Evolutionary conservation across 2,113 vertebrate species (phyloP).

Genomic region (Tragelaphus buxtoni): DNA sequence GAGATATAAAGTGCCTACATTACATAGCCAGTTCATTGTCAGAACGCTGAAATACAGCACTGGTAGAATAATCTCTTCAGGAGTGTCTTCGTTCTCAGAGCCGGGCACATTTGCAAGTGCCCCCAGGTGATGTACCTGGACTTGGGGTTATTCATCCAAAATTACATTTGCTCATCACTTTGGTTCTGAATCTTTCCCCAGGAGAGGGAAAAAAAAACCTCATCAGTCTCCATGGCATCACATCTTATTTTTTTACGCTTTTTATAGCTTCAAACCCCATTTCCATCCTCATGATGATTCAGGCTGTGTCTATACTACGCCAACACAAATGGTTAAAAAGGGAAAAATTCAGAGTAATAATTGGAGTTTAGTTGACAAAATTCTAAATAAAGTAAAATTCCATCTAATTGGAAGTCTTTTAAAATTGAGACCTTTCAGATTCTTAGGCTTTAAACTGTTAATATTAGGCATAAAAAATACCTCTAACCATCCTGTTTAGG

Average conservation of each 20-base stretch:
- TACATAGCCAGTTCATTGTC: background rate
- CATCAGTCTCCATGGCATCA: constrained; percentile 50
- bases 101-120: background rate
- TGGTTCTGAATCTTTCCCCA: constrained; percentile 37
- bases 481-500: background rate
- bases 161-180: constrained; percentile 25
- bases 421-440: background rate
- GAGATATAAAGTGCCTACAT: fast-evolving
- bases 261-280: constrained; percentile 55
- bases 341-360: constrained; percentile 24
- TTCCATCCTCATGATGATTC: constrained; percentile 49
- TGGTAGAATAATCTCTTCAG: background rate
- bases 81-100: background rate
- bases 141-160: constrained; percentile 51
- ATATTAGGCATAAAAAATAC: background rate
- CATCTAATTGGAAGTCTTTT: background rate
- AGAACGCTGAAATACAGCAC: background rate
- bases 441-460: background rate
- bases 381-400: constrained; percentile 35
- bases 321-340: constrained; percentile 54
- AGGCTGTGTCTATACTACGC: constrained; percentile 53
- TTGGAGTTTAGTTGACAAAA: background rate
- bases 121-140: background rate
- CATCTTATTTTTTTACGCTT: background rate
- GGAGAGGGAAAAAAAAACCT: background rate